Evolutionary conservation across 1,140 invertebrate species (phyloP).

Genomic region (Rhizoglyphus robini): DNA sequence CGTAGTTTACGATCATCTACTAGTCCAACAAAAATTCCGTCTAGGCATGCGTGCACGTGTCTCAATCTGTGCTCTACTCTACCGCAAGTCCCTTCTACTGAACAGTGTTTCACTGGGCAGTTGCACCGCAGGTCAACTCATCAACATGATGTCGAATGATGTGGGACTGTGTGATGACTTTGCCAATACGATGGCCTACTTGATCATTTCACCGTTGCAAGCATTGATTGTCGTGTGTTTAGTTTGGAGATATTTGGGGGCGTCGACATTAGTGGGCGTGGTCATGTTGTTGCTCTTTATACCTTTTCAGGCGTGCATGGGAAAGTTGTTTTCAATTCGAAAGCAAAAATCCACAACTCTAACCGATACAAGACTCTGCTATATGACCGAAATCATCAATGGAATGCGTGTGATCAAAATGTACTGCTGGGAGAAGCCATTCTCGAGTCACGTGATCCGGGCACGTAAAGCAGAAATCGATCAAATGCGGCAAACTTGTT

Average conservation of each 20-base stretch:
- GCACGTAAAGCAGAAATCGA: slow-evolving; percentile 46
- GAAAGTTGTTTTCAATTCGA: slow-evolving; percentile 28
- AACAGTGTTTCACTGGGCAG: neutral
- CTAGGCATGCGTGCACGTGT: neutral
- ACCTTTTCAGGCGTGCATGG: slow-evolving; percentile 44
- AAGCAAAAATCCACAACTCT: slow-evolving; percentile 29
- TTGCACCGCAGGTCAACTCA: slow-evolving; percentile 65
- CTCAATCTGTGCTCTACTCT: neutral
- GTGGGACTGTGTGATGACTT: slow-evolving; percentile 39
- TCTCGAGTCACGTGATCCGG: slow-evolving; percentile 47
- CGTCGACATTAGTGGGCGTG: slow-evolving; percentile 35
- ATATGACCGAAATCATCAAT: slow-evolving; percentile 86
- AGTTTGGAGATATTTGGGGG: slow-evolving; percentile 29
- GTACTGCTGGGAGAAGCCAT: slow-evolving; percentile 69
- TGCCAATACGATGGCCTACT: neutral
- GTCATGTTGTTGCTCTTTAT: slow-evolving; percentile 36
- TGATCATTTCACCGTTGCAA: slow-evolving; percentile 56
- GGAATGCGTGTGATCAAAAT: slow-evolving; percentile 64
- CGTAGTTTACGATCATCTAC: neutral
- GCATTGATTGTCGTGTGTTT: slow-evolving; percentile 35
- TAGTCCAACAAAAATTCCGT: neutral
- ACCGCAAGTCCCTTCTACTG: no score
- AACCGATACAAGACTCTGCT: slow-evolving; percentile 25
- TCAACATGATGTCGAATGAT: slow-evolving; percentile 84
- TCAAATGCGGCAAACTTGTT: slow-evolving; percentile 49